Base-by-base conservation (phyloP, 2,888 invertebrate species). In the Gortyna flavago region DNA sequence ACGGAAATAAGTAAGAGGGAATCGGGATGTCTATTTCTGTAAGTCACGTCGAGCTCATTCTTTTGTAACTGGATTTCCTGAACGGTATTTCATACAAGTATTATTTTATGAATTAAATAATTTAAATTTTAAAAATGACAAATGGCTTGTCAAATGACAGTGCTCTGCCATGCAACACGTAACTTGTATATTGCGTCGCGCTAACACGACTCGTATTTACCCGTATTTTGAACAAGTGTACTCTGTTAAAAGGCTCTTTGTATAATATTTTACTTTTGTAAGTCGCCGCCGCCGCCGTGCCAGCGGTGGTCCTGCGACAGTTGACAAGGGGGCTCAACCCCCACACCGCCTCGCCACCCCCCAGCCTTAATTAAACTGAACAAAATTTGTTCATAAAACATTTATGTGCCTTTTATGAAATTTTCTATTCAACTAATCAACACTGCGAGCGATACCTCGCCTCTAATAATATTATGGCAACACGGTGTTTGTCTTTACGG, bases 191-290 rank as follows among this genome's bases (percentile, higher is more conserved):
- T 25, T 9, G 35, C 35, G 64, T 71, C 41, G 38, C n/a, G 18
- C 32, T 54, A 18, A 41, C 44, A 16, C 25, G 38, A 32, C 62
- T 74, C 18, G 75, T 79, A 72, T 83, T 79, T 75, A 61, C 64
- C 72, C 80, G 64, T 79, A 82, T 77, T 86, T 83, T 68, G 71
- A 80, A 78, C 79, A 32, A 61, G 82, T 81, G 62, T 82, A 79
- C 70, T 74, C 72, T 71, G 77, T 75, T 77, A 79, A 81, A 89
- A 86, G 79, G 85, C 75, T 85, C 85, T 88, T 85, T 88, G 89
- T 88, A 72, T 85, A 88, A 86, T 88, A 86, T 88, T 85, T 86
- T 79, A 83, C 85, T 85, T 83, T 84, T 79, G 88, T 89, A 77
- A 80, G 80, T 83, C 72, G 72, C 77, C 75, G 71, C 77, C 75